Base-by-base conservation (phyloP, 2,797 vertebrate species). In the Bovichtus diacanthus region DNA sequence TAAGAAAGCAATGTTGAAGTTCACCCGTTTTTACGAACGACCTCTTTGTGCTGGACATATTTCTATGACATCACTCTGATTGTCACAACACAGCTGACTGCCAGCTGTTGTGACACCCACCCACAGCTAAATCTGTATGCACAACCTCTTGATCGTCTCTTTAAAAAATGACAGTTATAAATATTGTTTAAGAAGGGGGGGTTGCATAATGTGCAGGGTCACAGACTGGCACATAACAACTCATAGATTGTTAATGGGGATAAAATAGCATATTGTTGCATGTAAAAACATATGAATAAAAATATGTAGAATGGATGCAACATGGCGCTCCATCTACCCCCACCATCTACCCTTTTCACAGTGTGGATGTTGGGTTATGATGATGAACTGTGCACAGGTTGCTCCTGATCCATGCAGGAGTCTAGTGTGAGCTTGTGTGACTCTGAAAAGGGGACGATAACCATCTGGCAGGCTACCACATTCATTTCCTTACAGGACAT, bases 31-130 rank as follows among this genome's bases (percentile, higher is more conserved):
- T 68, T 72, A 64, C 55, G 63, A 62, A 53, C 11, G 0, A 72
- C 56, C 47, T 77, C 43, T 55, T 54, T 73, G 56, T 81, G 58
- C 47, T 39, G 44, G 31, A 75, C 80, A 49, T 59, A 27, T 81
- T 74, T 81, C 29, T 53, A 47, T 80, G 47, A 54, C 53, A 60
- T 81, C 65, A 58, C 56, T 78, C 29, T 55, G 39, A 50, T 73
- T 73, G 81, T 80, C 69, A 66, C 74, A 63, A 62, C 73, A 41
- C 74, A 80, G 80, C 72, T 71, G 80, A 61, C 50, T 54, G 49
- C 58, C 67, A 75, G 70, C 69, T 81, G 76, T 67, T 75, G n/a
- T 54, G 63, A 77, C 44, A 70, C 6, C 62, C 71, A 80, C 60
- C 77, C 41, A 72, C 63, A 54, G 55, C 63, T 80, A 41, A 76